Base-by-base conservation (phyloP, 2,888 invertebrate genomes). In the Nomada fabriciana region DNA sequence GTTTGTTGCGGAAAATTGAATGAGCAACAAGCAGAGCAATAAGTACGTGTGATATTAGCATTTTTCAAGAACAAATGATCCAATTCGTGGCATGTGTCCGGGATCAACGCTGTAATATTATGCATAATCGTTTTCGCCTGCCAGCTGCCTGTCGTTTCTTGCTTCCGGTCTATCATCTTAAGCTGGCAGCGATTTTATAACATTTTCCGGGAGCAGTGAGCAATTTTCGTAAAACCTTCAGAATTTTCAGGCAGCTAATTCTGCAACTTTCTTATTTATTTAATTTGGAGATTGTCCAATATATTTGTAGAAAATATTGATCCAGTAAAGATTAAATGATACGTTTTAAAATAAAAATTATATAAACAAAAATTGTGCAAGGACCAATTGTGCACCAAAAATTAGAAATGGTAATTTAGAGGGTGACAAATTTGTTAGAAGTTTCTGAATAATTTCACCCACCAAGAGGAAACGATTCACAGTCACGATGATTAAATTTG, bases 21-120 rank as follows among this genome's bases (percentile, higher is more conserved):
- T 25, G 63, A 64, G 15, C n/a, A 55, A 64, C 64, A 15, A 20
- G 23, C 23, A 10, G 50, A 61, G 43, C 42, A 75, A 68, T 72
- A 82, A 86, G 69, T 70, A 79, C 65, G 71, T 70, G 83, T 61
- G 71, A 84, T 88, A 91, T 89, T 91, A 90, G 86, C 86, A 82
- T 90, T 86, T 70, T 78, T 80, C 75, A 60, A 68, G 67, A 85
- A 80, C 68, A 89, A 90, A 91, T 86, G 89, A 89, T 86, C 90
- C 88, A 91, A 92, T 91, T 91, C 84, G 80, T 76, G 80, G 88
- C 92, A 92, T 86, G 88, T 91, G 92, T 85, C 88, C 65, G 83
- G 77, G 83, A 91, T 90, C 89, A 88, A 87, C 80, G 82, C 83
- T 88, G 84, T 91, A 89, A 91, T 90, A 92, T 92, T 92, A 92